Evolutionary conservation across 2,888 invertebrate species (phyloP).

Genomic region (Pandemis cinnamomeana): DNA sequence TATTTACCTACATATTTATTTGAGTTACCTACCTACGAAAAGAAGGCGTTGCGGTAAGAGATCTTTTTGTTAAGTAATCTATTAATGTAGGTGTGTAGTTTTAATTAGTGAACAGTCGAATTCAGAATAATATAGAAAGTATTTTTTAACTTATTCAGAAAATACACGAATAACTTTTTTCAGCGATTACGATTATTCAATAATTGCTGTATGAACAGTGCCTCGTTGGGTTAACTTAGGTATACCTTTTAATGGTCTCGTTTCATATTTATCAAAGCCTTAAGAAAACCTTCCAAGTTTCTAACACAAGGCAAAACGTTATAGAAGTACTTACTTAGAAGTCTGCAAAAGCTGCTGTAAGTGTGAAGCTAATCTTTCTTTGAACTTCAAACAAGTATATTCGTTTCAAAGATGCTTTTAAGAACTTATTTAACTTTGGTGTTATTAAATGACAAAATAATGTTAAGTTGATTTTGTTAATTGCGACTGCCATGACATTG

Average conservation of each 20-base stretch:
- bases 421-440: background rate
- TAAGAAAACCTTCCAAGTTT: constrained; percentile 7
- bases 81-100: too few relatives aligned
- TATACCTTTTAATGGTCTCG: background rate
- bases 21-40: too few relatives aligned
- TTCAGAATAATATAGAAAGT: too few relatives aligned
- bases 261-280: background rate
- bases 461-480: background rate
- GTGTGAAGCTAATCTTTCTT: constrained; percentile 10
- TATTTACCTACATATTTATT: too few relatives aligned
- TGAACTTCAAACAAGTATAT: background rate
- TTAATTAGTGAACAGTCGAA: too few relatives aligned
- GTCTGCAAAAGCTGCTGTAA: constrained; percentile 10
- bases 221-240: background rate
- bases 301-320: background rate
- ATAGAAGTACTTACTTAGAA: background rate
- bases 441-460: background rate
- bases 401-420: background rate
- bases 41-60: too few relatives aligned
- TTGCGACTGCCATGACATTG: background rate
- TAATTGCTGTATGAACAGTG: background rate
- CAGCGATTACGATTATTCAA: too few relatives aligned
- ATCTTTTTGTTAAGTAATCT: too few relatives aligned
- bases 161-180: too few relatives aligned
- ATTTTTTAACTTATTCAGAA: too few relatives aligned